These are phyloP conservation scores for Acomys russatus DNA, from an alignment of 2,797 vertebrate genomes.

Conservation along the genomic window DNA sequence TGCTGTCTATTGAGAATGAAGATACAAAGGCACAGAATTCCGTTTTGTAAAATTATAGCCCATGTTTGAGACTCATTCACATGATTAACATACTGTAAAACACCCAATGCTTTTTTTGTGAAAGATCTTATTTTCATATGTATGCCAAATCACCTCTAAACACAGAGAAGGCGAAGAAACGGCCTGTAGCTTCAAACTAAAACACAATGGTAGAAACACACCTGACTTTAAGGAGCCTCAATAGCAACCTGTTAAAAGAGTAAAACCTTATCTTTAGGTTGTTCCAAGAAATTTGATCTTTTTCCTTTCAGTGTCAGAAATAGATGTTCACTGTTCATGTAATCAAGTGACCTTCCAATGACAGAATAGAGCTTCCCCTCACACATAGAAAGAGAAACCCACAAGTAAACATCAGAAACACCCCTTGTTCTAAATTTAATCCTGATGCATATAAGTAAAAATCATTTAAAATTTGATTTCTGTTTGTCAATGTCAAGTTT, in stretches of 20 bases:
- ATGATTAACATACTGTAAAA: neutral
- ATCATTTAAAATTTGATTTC: neutral
- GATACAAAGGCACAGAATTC: neutral
- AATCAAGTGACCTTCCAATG: neutral
- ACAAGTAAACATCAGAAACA: conserved; percentile 20
- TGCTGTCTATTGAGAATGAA: neutral
- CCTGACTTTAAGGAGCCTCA: neutral
- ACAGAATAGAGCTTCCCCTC: neutral
- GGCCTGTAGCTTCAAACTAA: neutral
- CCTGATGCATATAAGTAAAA: conserved; percentile 8
- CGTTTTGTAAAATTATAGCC: neutral
- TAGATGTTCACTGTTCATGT: neutral
- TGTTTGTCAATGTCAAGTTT: conserved; percentile 58
- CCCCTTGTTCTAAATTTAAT: conserved; percentile 17
- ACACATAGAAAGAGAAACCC: neutral
- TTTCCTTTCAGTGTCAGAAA: conserved; percentile 52
- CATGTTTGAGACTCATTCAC: neutral
- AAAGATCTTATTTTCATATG: conserved; percentile 44
- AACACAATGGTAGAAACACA: conserved; percentile 1
- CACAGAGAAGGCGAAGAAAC: neutral
- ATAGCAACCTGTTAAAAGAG: conserved; percentile 36
- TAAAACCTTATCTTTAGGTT: conserved; percentile 21
- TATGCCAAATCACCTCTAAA: neutral
- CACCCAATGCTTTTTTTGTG: neutral
- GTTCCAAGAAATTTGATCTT: conserved; percentile 47